A percentile compares a stretch with the other conserved stretches of the same genome.
Evolutionary conservation across 2,888 invertebrate genomes (phyloP).

Genomic region (Neoaliturus tenellus): DNA sequence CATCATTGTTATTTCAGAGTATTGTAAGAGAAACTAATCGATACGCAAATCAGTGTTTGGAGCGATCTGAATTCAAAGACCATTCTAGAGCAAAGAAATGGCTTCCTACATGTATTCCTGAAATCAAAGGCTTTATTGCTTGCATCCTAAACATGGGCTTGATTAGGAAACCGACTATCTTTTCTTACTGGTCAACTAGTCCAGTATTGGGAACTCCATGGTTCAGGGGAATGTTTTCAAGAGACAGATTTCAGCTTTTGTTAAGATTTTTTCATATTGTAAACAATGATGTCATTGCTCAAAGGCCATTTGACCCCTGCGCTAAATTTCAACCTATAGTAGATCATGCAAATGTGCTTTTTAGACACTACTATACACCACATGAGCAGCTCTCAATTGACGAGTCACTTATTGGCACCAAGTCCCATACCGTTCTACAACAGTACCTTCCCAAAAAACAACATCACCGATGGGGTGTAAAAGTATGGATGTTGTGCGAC

Average conservation of each 20-base stretch:
- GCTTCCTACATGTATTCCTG: not conserved
- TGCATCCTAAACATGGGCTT: not conserved
- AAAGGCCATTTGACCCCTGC: constrained; percentile 1
- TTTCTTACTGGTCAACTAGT: constrained; percentile 1
- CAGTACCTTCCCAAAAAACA: constrained; percentile 3
- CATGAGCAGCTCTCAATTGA: constrained; percentile 10
- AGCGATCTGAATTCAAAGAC: not conserved
- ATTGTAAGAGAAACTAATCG: constrained; percentile 10
- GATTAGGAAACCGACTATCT: constrained; percentile 1
- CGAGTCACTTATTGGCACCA: not conserved
- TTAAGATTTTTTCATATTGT: constrained; percentile 34
- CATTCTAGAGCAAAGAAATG: constrained; percentile 7
- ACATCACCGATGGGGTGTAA: constrained; percentile 9
- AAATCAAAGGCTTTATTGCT: constrained; percentile 25
- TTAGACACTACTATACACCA: not conserved
- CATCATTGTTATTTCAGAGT: not conserved
- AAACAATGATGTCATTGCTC: not conserved
- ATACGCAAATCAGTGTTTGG: constrained; percentile 7
- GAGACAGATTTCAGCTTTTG: constrained; percentile 18
- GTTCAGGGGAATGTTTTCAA: constrained; percentile 22
- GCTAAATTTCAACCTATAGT: constrained; percentile 11
- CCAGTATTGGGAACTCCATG: not conserved
- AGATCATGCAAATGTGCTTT: not conserved
- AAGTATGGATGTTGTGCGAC: constrained; percentile 16
- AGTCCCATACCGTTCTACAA: not conserved